Base-by-base conservation (phyloP, 2,113 vertebrate genomes). In the Glaucomys volans region DNA sequence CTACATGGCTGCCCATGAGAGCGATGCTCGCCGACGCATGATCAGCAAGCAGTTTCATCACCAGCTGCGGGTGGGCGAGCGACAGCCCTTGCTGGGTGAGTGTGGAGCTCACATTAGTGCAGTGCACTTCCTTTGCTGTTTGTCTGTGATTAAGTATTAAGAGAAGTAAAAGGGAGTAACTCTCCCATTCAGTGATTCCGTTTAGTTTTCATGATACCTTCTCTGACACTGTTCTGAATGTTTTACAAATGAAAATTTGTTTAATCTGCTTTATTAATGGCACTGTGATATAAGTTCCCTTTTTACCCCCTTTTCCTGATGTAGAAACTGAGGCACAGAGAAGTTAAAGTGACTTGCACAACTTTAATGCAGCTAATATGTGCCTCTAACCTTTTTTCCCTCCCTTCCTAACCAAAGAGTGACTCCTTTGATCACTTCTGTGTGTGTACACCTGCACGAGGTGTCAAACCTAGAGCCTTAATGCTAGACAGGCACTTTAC, bases 21-120 rank as follows among this genome's bases (percentile, higher is more conserved):
- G 99, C 0, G 99, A 99, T 0, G 99, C 99, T 47, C 99, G 99
- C 1, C 98, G 99, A 7, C 98, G 99, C 86, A 99, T 99, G 99
- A 99, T 99, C 98, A 99, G 99, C 99, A 99, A 99, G 95, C 99
- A 99, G 99, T 99, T 99, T 97, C 99, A 99, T 81, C 99, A 99
- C 98, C 99, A 99, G 97, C 99, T 99, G 11, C 98, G 99, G 2
- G 99, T 99, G 87, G 99, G 99, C 18, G 99, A 99, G 98, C 98
- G 99, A 8, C 99, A 99, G 98, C 99, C 99, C 0, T 97, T 99
- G 66, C 98, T 99, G 11, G 99, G 99, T 99, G 97, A 98, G 98
- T 88, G 8, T 18, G 42, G 35, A 24, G 0, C 66, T 90, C 64
- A 47, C 44, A 47, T 40, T 4, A 3, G 44, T 24, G 11, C 47